Evolutionary conservation across 1,140 invertebrate genomes (phyloP), one percentile per base, ranked within the genome.

Genomic region (Brachionus manjavacas): DNA sequence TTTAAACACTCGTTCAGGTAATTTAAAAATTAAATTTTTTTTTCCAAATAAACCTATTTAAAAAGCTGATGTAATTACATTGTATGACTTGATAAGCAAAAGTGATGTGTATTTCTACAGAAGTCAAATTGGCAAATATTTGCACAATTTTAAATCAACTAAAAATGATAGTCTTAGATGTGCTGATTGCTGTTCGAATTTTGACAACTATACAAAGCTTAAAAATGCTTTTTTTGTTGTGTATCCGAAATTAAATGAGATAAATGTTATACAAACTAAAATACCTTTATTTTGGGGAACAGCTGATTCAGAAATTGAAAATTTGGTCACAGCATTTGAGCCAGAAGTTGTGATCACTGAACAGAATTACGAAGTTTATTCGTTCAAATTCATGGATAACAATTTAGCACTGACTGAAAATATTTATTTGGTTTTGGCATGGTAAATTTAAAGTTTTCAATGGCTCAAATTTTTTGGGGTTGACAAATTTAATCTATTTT

Each of bases 191-290:
- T 60, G 8, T 23, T 20, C 20, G 52, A 60, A 60, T 20, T 60
- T 60, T 9, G 52, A 60, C 20, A 9, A 60, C 20, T 28, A 35
- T 39, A 70, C 31, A 31, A 35, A 70, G 11, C 66, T 70, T n/a
- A 35, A 31, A 14, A 70, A 35, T 39, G 25, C 25, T 31, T 39
- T 70, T 35, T 70, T 39, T 70, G 35, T 70, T 70, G 28, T 70
- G 66, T 35, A 70, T 70, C 25, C 66, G n/a, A 70, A 70, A n/a
- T n/a, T 70, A 31, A 70, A 70, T 31, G 66, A 60, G 16, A 60
- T 60, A 20, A 60, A 60, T 60, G 52, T 60, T 4, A 20, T 25
- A 20, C 52, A 60, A 23, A 60, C 52, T 20, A 60, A 60, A 20
- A 60, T 60, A 60, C 52, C 52, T 23, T 23, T 60, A 60, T 60